phyloP scores from a whole-genome alignment of 2,797 vertebrate species.

The Argya squamiceps region DNA sequence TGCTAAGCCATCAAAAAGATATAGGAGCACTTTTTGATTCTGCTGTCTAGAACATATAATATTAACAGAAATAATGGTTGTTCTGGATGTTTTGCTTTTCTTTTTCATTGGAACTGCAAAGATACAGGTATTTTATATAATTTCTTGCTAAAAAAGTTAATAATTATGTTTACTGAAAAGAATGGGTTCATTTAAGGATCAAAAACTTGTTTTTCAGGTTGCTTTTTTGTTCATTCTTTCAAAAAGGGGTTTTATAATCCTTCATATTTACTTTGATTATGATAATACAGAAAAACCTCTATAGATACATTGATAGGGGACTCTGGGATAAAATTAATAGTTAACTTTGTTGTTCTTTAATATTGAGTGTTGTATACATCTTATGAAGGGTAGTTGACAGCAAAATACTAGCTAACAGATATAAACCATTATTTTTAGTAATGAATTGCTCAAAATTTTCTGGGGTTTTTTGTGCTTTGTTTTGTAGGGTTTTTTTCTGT shows the following conservation, averaged over 20 bases:
- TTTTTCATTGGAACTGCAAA: constrained; percentile 73
- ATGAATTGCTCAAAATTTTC: background rate
- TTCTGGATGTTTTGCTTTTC: constrained; percentile 73
- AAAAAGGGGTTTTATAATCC: background rate
- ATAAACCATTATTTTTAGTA: background rate
- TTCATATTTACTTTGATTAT: background rate
- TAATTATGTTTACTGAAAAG: background rate
- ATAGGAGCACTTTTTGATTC: constrained; percentile 69
- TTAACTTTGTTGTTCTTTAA: constrained; percentile 34
- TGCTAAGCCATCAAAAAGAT: constrained; percentile 72
- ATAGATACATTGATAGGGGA: background rate
- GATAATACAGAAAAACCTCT: background rate
- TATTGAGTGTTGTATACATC: background rate
- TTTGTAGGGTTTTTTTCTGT: background rate
- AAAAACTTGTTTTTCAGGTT: background rate
- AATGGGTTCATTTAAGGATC: background rate
- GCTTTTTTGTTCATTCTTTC: background rate
- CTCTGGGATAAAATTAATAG: background rate
- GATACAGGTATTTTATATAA: constrained; percentile 83
- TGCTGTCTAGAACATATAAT: constrained; percentile 67
- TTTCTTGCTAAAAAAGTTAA: background rate
- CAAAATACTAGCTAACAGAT: background rate
- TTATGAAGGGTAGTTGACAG: background rate
- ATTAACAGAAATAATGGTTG: constrained; percentile 62
- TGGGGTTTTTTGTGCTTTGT: background rate